These are phyloP conservation scores for Hypomesus transpacificus DNA, from an alignment of 2,113 vertebrate genomes.

Conservation along the genomic window DNA sequence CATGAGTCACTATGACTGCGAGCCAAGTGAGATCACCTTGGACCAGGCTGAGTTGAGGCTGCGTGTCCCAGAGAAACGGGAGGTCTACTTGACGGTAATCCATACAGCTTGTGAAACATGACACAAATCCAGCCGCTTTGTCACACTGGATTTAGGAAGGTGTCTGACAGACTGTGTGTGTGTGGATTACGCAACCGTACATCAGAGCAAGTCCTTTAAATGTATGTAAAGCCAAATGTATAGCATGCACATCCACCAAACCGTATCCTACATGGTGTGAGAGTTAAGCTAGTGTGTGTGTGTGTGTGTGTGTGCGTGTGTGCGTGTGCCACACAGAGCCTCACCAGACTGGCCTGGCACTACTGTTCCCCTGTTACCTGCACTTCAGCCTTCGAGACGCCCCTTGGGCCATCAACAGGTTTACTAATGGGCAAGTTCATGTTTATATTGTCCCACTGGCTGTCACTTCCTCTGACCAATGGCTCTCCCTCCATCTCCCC, in stretches of 20 bases:
- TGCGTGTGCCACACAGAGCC: constrained; percentile 38
- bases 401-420: constrained; percentile 65
- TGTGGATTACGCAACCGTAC: constrained; percentile 2
- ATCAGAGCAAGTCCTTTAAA: no score
- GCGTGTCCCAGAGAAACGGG: constrained; percentile 2
- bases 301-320: constrained; percentile 16
- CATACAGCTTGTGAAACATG: constrained; percentile 29
- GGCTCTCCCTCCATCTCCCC: not conserved
- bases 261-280: constrained; percentile 1
- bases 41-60: constrained; percentile 15
- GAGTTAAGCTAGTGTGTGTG: constrained; percentile 18
- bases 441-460: constrained; percentile 61
- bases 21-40: constrained; percentile 22
- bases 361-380: constrained; percentile 46
- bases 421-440: constrained; percentile 74
- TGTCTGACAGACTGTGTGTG: not conserved
- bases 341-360: constrained; percentile 42
- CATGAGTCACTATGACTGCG: constrained; percentile 17
- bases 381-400: constrained; percentile 45
- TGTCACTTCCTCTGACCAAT: constrained; percentile 45
- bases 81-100: constrained; percentile 31
- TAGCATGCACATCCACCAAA: not conserved
- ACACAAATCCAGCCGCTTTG: constrained; percentile 23
- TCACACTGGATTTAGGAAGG: constrained; percentile 17
- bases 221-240: not conserved